These are phyloP conservation scores for Alosa alosa DNA, from an alignment of 2,113 vertebrate species.

Conservation along the genomic window DNA sequence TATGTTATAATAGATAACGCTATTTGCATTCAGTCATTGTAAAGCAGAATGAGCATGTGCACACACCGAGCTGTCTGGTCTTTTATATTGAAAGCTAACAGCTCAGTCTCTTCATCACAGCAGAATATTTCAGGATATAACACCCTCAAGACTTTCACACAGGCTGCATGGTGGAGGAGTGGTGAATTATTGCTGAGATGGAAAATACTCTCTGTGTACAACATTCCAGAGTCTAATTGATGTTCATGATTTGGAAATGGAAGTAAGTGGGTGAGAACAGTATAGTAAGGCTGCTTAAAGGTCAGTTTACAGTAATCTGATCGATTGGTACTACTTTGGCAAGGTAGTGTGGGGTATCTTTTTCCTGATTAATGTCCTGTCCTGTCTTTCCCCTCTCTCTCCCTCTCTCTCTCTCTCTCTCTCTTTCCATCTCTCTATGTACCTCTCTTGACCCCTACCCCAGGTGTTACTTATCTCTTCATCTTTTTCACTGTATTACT, in stretches of 20 bases:
- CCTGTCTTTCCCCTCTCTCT: neutral
- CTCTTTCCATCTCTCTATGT: slow-evolving; percentile 13
- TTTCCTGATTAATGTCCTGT: neutral
- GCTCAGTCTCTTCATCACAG: neutral
- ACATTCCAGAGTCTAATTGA: neutral
- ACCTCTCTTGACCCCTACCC: neutral
- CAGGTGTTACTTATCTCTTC: neutral
- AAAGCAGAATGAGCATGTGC: neutral
- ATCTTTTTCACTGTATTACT: neutral
- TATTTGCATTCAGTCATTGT: too few species aligned
- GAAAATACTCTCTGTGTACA: neutral
- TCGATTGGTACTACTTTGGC: neutral
- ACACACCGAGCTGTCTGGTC: neutral
- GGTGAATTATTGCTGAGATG: neutral
- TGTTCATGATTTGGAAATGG: neutral
- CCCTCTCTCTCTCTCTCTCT: neutral
- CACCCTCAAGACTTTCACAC: neutral
- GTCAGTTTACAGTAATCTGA: neutral
- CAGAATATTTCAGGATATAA: neutral
- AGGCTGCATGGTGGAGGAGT: neutral
- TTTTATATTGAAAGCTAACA: neutral
- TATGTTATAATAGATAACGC: too few species aligned
- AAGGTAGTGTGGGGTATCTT: neutral
- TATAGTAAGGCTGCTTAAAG: neutral
- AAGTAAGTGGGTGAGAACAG: neutral